Evolutionary conservation across 2,797 vertebrate genomes (phyloP).

Genomic region (Poeciliopsis gracilis): DNA sequence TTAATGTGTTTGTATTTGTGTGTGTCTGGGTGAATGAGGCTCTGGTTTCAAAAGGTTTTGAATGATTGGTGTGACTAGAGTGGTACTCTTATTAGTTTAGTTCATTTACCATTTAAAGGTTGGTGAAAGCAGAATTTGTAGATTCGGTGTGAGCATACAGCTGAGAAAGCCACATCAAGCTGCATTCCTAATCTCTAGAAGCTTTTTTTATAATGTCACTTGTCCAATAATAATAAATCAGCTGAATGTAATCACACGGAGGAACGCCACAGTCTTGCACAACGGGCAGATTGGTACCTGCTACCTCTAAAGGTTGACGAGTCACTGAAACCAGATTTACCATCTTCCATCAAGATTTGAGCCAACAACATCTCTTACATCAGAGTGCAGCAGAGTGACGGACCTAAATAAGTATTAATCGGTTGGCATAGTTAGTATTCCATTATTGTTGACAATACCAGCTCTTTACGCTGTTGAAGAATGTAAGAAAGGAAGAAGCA

Average conservation of each 20-base stretch:
- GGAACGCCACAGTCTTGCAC: neutral
- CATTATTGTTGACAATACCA: neutral
- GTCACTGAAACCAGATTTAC: conserved; percentile 49
- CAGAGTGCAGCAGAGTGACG: conserved; percentile 12
- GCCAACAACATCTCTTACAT: conserved; percentile 53
- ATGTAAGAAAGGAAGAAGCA: neutral
- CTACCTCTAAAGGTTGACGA: neutral
- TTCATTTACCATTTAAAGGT: neutral
- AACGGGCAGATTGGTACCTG: conserved; percentile 38
- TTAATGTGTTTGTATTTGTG: neutral
- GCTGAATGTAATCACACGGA: conserved; percentile 2
- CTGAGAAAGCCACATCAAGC: conserved; percentile 30
- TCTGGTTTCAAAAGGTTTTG: neutral
- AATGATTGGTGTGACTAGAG: neutral
- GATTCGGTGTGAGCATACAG: conserved; percentile 10
- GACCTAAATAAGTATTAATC: neutral
- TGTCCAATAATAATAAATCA: conserved; percentile 22
- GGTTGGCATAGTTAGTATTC: neutral
- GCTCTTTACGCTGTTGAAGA: neutral
- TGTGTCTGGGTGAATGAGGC: neutral
- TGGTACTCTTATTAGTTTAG: neutral
- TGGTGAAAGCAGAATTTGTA: conserved; percentile 15
- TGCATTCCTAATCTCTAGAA: conserved; percentile 36
- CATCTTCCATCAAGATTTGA: conserved; percentile 19
- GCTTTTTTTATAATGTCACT: conserved; percentile 18